These are phyloP conservation scores for Plodia interpunctella DNA, from an alignment of 1,140 invertebrate species.

Conservation along the genomic window DNA sequence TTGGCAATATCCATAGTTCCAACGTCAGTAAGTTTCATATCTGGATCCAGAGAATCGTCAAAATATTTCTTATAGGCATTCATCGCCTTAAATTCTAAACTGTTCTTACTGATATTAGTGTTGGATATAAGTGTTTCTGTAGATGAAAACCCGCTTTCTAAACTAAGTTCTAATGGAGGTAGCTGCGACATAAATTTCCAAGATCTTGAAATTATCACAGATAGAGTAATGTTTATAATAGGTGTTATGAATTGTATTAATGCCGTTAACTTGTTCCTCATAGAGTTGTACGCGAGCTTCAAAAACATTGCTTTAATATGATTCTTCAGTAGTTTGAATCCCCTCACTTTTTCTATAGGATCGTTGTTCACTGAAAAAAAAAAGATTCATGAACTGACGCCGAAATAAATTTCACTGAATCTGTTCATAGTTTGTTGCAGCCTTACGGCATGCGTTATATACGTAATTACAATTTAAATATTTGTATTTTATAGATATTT, in stretches of 20 bases:
- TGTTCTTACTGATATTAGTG: slow-evolving; percentile 34
- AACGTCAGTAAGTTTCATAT: slow-evolving; percentile 52
- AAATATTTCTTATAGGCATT: slow-evolving; percentile 62
- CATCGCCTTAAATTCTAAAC: slow-evolving; percentile 46
- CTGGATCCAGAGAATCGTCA: slow-evolving; percentile 37
- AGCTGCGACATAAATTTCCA: slow-evolving; percentile 67
- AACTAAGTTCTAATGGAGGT: slow-evolving; percentile 61
- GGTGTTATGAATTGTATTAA: slow-evolving; percentile 79
- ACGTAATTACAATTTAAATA: too few species aligned
- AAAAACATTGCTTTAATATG: slow-evolving; percentile 81
- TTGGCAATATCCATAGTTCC: slow-evolving; percentile 51
- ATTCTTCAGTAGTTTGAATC: slow-evolving; percentile 67
- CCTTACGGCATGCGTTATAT: too few species aligned
- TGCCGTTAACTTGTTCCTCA: slow-evolving; percentile 76
- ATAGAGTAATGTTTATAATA: slow-evolving; percentile 78
- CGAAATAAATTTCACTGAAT: too few species aligned
- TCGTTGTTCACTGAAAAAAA: slow-evolving; percentile 44
- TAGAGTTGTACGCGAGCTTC: slow-evolving; percentile 78
- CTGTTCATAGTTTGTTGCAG: too few species aligned
- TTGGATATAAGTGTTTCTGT: slow-evolving; percentile 56
- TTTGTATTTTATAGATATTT: too few species aligned
- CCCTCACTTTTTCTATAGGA: slow-evolving; percentile 60
- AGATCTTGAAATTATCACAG: slow-evolving; percentile 75
- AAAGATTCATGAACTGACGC: background rate
- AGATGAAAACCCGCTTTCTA: slow-evolving; percentile 53